A percentile compares a stretch with the other conserved stretches of the same genome.
These are phyloP conservation scores for Halichoeres trimaculatus DNA, from an alignment of 2,113 vertebrate species.

Conservation along the genomic window DNA sequence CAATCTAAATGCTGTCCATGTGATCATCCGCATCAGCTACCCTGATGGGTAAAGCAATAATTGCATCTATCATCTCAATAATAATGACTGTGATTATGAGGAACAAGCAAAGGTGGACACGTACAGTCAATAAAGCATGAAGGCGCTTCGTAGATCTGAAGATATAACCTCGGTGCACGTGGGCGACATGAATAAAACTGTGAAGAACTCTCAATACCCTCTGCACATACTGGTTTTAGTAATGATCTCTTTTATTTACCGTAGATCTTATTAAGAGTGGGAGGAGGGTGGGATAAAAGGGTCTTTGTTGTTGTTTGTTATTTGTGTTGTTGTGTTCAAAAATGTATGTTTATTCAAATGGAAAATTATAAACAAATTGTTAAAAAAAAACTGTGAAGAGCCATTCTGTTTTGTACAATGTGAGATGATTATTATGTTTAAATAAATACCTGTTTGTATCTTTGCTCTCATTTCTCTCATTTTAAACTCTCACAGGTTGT, in stretches of 20 bases:
- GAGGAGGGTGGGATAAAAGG: no score
- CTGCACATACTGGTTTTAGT: no score
- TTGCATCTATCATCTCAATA: slow-evolving; percentile 45
- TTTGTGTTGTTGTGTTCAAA: no score
- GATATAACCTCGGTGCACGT: slow-evolving; percentile 29
- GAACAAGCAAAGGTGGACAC: slow-evolving; percentile 42
- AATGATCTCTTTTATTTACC: no score
- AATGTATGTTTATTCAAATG: no score
- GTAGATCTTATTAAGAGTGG: no score
- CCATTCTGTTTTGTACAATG: no score
- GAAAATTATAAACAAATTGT: no score
- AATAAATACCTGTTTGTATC: not conserved
- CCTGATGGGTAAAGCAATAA: slow-evolving; percentile 30
- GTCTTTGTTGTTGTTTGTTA: no score
- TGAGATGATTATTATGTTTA: slow-evolving; percentile 18
- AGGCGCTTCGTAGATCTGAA: slow-evolving; percentile 35
- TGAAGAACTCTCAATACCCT: slow-evolving; percentile 12
- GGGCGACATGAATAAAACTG: not conserved
- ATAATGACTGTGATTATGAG: slow-evolving; percentile 41
- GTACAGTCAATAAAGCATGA: slow-evolving; percentile 34
- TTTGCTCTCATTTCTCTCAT: no score
- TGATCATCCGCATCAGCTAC: slow-evolving; percentile 40
- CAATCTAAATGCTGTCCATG: slow-evolving; percentile 37
- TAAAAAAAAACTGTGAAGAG: no score
- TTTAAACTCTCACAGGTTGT: not conserved